phyloP scores from a whole-genome alignment of 1,140 invertebrate genomes.

The Cyrtorhinus lividipennis region DNA sequence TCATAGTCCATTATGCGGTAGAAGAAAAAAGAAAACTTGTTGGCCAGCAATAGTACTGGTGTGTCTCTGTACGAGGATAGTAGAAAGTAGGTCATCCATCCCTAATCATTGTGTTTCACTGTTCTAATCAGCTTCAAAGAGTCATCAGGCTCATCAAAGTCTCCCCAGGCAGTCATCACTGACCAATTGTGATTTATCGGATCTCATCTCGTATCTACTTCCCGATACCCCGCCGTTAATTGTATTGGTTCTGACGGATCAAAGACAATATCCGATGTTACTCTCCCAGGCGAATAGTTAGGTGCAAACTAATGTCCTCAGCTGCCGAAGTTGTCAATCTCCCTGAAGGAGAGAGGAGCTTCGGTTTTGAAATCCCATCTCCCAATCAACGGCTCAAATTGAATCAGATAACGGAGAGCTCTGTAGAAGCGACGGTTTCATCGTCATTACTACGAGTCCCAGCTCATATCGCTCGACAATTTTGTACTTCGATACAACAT shows the following conservation, averaged over 20 bases:
- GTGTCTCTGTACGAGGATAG: no score
- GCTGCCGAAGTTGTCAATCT: conserved; percentile 1
- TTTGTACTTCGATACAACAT: no score
- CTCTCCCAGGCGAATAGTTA: not conserved
- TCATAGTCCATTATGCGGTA: no score
- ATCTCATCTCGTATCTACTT: not conserved
- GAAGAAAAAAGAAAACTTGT: no score
- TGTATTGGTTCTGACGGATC: not conserved
- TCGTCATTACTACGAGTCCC: not conserved
- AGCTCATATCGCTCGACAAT: no score
- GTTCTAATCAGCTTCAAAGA: not conserved
- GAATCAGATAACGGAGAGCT: conserved; percentile 7
- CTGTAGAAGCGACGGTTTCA: not conserved
- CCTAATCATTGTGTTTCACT: no score
- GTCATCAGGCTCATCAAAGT: not conserved
- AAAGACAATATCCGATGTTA: not conserved
- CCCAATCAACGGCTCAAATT: not conserved
- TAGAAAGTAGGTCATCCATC: no score
- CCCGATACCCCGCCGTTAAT: not conserved
- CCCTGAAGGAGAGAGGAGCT: not conserved
- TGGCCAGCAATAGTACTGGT: no score
- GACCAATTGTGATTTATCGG: no score
- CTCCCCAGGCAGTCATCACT: no score
- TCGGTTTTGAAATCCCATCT: no score
- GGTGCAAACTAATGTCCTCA: not conserved